Evolutionary conservation across 2,113 vertebrate species (phyloP).

Genomic region (Halichoerus grypus): DNA sequence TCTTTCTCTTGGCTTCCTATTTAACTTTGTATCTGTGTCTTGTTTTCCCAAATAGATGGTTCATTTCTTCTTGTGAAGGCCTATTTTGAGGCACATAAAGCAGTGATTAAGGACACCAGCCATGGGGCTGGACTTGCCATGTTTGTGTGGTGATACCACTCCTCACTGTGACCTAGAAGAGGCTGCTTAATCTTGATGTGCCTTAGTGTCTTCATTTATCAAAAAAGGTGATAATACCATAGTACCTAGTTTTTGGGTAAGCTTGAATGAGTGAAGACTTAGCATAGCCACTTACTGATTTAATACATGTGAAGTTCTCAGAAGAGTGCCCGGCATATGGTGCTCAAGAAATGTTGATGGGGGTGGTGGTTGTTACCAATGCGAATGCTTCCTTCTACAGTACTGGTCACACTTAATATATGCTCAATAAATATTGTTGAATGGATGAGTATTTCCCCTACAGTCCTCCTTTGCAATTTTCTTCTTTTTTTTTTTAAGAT

Average conservation of each 20-base stretch:
- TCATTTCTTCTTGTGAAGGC: neutral
- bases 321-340: neutral
- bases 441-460: neutral
- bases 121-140: neutral
- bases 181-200: neutral
- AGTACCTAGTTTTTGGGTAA: neutral
- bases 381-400: neutral
- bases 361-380: neutral
- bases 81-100: neutral
- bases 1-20: neutral
- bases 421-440: neutral
- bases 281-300: neutral
- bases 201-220: neutral
- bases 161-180: neutral
- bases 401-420: neutral
- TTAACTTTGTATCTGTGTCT: neutral
- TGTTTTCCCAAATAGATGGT: neutral
- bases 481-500: neutral
- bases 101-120: neutral
- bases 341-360: neutral
- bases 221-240: neutral
- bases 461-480: neutral
- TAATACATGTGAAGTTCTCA: neutral
- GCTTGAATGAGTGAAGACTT: neutral
- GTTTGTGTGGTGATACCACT: neutral